Evolutionary conservation across 2,888 invertebrate genomes (phyloP).

Genomic region (Spilarctia lutea): DNA sequence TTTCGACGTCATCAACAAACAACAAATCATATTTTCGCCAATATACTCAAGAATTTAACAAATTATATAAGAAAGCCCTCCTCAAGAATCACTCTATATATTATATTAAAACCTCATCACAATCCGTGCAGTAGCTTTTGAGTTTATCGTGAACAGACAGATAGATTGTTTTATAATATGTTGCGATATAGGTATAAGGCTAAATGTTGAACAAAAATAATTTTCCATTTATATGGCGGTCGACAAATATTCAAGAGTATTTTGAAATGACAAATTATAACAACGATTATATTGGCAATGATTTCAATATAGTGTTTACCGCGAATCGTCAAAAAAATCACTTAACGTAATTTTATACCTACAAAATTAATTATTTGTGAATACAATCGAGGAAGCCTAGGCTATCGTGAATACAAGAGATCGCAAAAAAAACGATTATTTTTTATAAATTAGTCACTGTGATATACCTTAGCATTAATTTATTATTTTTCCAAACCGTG

Average conservation of each 20-base stretch:
- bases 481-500: constrained; percentile 15
- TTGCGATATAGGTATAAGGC: not conserved
- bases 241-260: not conserved
- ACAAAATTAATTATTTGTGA: constrained; percentile 32
- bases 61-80: too few species aligned
- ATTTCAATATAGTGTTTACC: constrained; percentile 26
- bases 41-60: too few species aligned
- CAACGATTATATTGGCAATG: constrained; percentile 18
- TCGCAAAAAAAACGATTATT: constrained; percentile 32
- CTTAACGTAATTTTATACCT: constrained; percentile 22
- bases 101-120: too few species aligned
- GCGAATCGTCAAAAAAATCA: constrained; percentile 22
- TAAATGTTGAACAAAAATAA: constrained; percentile 22
- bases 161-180: too few species aligned
- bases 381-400: too few species aligned
- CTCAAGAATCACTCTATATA: too few species aligned
- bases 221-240: constrained; percentile 21
- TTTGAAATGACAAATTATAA: not conserved
- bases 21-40: too few species aligned
- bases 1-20: too few species aligned
- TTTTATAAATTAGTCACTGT: constrained; percentile 12
- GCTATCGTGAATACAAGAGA: constrained; percentile 51
- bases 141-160: too few species aligned
- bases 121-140: too few species aligned
- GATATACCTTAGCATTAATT: constrained; percentile 14